Evolutionary conservation across 64 coral and sea anemone genomes (phyloP), one percentile per base, ranked within the genome.

Genomic region (Stichodactyla mertensii): DNA sequence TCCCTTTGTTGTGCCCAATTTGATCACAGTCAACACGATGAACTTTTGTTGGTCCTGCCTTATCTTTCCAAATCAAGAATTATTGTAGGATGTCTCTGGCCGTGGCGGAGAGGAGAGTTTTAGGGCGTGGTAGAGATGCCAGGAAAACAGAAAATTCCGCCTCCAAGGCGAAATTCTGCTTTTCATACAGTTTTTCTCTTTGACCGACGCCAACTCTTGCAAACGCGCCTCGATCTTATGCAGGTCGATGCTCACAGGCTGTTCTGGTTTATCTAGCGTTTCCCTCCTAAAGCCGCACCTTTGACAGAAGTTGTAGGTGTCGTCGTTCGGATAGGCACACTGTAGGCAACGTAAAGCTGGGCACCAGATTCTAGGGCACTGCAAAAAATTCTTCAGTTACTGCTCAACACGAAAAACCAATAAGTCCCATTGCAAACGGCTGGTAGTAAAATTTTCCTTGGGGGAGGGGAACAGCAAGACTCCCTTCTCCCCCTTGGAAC

Each of bases 351-450:
- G 77, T 20, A 52, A 66, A 7, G 86, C 86, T 22, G 86, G 86
- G 11, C 55, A 57, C 86, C 86, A 87, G 45, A 87, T 87, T 77
- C 51, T 77, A 66, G 85, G 51, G 85, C 16, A 52, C 85, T 71
- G 51, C 13, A 16, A 20, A 20, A 66, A 66, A 66, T 16, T 66
- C 5, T 66, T 66, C 14, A 66, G 18, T 71, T 19, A 86, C 8
- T 53, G 83, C 52, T 52, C 60, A 23, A 64, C 23, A 28, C 77
- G 20, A 60, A 78, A 55, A 67, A 55, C 89, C 55, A 36, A 62
- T 57, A 91, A 53, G 55, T 86, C 55, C 89, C 89, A 86, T 69
- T 54, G 83, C 71, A 84, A 27, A 62, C 55, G 82, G 16, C 67
- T 0, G 36, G 5, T 78, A 23, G 23, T 28, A 64, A 84, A 57